Evolutionary conservation across 2,797 vertebrate species (phyloP).

Genomic region (Champsocephalus esox): DNA sequence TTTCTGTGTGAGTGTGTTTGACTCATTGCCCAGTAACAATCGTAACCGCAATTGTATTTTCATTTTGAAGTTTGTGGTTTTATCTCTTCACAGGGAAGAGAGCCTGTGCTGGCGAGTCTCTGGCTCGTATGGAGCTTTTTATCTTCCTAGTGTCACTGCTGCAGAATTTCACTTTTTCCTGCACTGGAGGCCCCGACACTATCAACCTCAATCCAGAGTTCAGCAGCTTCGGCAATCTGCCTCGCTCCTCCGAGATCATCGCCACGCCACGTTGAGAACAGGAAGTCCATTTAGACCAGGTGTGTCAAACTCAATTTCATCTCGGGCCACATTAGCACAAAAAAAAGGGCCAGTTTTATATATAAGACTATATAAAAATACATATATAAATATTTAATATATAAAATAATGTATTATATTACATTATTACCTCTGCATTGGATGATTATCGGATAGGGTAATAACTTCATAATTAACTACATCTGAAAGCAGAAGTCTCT

Average conservation of each 20-base stretch:
- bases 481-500: too few relatives aligned
- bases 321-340: too few relatives aligned
- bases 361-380: too few relatives aligned
- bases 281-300: background rate
- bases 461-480: too few relatives aligned
- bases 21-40: background rate
- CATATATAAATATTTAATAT: too few relatives aligned
- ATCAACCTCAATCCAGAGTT: slow-evolving; percentile 76
- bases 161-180: slow-evolving; percentile 69
- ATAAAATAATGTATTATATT: too few relatives aligned
- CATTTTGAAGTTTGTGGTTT: background rate
- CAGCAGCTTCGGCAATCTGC: slow-evolving; percentile 83
- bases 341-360: too few relatives aligned
- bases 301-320: too few relatives aligned
- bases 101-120: background rate
- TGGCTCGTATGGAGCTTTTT: too few relatives aligned
- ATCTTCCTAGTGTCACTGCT: too few relatives aligned
- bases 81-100: slow-evolving; percentile 80
- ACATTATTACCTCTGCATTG: too few relatives aligned
- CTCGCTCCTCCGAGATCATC: slow-evolving; percentile 47
- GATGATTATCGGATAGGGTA: too few relatives aligned
- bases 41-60: background rate
- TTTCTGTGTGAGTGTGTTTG: background rate
- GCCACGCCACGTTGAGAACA: slow-evolving; percentile 33
- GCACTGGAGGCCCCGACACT: slow-evolving; percentile 37